These are phyloP conservation scores for Sarcophaga caerulescens DNA, from an alignment of 2,888 invertebrate genomes.

Conservation along the genomic window DNA sequence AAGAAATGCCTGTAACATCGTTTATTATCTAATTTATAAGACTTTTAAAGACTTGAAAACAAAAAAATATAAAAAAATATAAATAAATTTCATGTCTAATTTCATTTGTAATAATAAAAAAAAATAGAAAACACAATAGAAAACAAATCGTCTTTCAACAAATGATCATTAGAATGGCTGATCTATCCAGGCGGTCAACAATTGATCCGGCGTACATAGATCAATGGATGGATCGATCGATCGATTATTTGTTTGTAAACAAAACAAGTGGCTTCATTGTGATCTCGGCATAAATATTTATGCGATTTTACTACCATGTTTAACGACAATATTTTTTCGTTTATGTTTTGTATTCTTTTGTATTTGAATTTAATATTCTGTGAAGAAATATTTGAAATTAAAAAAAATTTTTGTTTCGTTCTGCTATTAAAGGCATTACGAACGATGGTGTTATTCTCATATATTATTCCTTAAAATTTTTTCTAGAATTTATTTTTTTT, in stretches of 20 bases:
- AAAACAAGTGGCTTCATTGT: not conserved
- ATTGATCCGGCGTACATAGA: not conserved
- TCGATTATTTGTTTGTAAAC: not conserved
- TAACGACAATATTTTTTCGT: not conserved
- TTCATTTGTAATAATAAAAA: not conserved
- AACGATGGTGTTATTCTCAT: not conserved
- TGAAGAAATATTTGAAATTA: not conserved
- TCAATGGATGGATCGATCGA: not conserved
- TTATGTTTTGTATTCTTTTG: not conserved
- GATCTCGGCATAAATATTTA: slow-evolving; percentile 43
- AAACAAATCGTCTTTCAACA: slow-evolving; percentile 8
- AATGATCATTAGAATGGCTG: not conserved
- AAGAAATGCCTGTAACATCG: too few species aligned
- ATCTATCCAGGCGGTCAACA: not conserved
- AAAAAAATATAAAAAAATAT: not conserved
- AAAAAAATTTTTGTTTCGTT: slow-evolving; percentile 26
- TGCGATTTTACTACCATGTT: not conserved
- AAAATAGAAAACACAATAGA: not conserved
- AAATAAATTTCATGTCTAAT: not conserved
- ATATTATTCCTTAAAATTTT: not conserved
- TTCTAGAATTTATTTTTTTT: slow-evolving; percentile 27
- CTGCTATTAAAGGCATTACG: slow-evolving; percentile 20
- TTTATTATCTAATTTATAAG: too few species aligned
- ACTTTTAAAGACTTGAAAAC: not conserved
- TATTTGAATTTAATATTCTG: too few species aligned